phyloP scores from a whole-genome alignment of 2,113 vertebrate genomes.

The Coptodon bakossiorum region DNA sequence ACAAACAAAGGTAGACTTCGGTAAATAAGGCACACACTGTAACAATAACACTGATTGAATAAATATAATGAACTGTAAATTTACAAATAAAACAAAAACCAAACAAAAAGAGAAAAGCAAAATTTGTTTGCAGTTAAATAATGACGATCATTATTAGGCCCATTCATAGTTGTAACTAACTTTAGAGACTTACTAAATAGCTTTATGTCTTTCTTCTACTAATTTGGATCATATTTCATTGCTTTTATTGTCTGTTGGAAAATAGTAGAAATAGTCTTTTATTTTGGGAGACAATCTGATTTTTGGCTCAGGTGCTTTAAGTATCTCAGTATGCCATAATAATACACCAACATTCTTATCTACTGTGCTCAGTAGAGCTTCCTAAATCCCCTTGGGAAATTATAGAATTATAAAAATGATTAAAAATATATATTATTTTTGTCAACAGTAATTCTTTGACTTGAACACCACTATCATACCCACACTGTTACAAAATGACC shows the following conservation, averaged over 20 bases:
- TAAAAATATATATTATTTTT: neutral
- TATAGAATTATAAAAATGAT: fast-evolving
- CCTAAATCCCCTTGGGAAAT: fast-evolving
- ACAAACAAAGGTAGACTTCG: neutral
- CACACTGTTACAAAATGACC: neutral
- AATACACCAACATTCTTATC: neutral
- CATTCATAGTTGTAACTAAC: neutral
- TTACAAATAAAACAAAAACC: neutral
- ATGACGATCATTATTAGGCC: neutral
- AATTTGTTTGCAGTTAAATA: neutral
- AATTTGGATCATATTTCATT: fast-evolving
- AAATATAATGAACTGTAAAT: neutral
- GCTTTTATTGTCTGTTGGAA: neutral
- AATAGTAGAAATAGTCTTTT: neutral
- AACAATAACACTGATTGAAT: neutral
- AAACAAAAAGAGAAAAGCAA: neutral
- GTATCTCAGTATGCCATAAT: neutral
- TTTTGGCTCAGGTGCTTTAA: neutral
- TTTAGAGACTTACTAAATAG: neutral
- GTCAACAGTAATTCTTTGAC: fast-evolving
- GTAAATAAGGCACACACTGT: neutral
- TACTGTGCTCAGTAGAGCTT: neutral
- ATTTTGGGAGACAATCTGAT: neutral
- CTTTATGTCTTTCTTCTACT: neutral
- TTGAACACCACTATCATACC: neutral